Base-by-base conservation (phyloP, 2,113 vertebrate species). In the Notiomystis cincta region DNA sequence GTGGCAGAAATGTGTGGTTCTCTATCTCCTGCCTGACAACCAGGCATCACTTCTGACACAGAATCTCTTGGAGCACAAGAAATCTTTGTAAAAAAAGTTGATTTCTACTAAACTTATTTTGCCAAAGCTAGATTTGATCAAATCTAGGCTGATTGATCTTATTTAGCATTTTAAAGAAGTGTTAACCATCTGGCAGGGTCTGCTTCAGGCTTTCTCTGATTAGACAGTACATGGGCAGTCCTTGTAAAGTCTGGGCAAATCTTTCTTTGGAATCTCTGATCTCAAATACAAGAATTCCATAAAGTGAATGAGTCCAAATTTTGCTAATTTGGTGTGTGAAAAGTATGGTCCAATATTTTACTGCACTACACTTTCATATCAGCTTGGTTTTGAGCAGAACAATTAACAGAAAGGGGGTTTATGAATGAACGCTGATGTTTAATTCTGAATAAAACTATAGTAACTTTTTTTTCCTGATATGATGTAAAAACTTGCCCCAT, bases 211-310 rank as follows among this genome's bases (percentile, higher is more conserved):
- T 83, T 69, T 54, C 42, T 70, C 11, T 58, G 13, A 24, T 66
- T 80, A 42, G 8, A 40, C 3, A 15, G 2, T 23, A 11, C 15
- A 11, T 28, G 15, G 1, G 8, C 10, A 1, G 2, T 38, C 21
- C 12, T 58, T 80, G 28, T 56, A 70, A 90, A 35, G 75, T 57
- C 6, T 44, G 19, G 12, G 4, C 1, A 81, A 78, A 61, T 11
- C 7, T 70, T 86, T 44, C n/a, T 81, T 78, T 67, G 23, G 7
- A 84, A 51, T 30, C 14, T 89, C 38, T 54, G 28, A 72, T 77
- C 85, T 67, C 50, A 85, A 76, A 50, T n/a, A 38, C 11, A 91
- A 38, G 44, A 84, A 89, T 33, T 48, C 11, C 7, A 9, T 64
- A 21, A 67, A 78, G 25, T 16, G 17, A 79, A 66, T n/a, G 15